phyloP scores from a whole-genome alignment of 2,888 invertebrate species.

The Pristionchus mayeri region DNA sequence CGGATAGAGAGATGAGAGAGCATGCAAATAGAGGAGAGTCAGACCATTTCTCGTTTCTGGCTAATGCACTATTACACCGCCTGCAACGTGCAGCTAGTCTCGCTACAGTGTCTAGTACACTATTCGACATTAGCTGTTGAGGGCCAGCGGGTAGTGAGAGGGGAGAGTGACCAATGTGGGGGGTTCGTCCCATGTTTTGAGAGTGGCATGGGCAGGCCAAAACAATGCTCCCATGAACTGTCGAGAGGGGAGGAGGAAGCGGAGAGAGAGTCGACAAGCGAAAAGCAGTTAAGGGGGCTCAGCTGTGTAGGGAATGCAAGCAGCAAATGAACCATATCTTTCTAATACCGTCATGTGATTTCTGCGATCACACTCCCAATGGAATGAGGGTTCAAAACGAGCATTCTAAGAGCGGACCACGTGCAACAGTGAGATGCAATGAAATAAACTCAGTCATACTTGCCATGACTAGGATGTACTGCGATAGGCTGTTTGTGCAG shows the following conservation, averaged over 20 bases:
- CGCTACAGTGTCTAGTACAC: neutral
- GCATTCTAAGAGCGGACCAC: no score
- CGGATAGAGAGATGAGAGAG: no score
- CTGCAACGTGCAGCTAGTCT: neutral
- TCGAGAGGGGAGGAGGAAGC: neutral
- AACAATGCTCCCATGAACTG: slow-evolving; percentile 37
- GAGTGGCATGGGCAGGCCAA: neutral
- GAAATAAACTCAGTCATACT: no score
- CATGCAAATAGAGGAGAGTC: no score
- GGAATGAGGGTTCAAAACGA: no score
- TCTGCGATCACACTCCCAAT: no score
- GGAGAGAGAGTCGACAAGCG: neutral
- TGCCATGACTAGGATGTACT: no score
- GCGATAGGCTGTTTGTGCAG: no score
- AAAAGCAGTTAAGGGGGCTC: neutral
- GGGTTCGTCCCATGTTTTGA: slow-evolving; percentile 16
- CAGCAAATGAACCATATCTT: no score
- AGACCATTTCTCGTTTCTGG: no score
- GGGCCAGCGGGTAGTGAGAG: neutral
- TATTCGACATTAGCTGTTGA: slow-evolving; percentile 23
- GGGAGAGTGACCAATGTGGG: slow-evolving; percentile 3
- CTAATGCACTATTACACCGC: slow-evolving; percentile 34
- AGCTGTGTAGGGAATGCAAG: neutral
- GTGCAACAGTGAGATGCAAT: neutral
- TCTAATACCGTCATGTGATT: no score